Conservation (phyloP, 2,888 invertebrate species). For the Eupithecia insigniata region DNA sequence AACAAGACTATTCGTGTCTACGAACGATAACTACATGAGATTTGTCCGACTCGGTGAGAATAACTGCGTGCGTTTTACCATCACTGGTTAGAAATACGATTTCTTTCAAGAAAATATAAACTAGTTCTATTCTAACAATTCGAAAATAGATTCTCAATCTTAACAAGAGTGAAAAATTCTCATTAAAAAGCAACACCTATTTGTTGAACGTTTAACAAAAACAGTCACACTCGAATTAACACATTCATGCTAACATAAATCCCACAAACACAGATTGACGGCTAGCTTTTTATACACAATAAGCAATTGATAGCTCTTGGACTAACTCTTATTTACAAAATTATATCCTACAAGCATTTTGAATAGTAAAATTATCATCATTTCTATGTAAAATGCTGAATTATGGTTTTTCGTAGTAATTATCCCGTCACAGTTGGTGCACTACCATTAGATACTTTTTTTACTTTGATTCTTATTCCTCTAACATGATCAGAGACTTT, state of each 20-base stretch:
- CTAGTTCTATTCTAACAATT: neutral
- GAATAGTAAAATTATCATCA: neutral
- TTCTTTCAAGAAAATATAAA: neutral
- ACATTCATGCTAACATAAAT: slow-evolving; percentile 13
- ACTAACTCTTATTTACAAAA: neutral
- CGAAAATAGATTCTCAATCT: neutral
- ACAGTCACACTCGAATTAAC: slow-evolving; percentile 17
- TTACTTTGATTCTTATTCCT: too few species aligned
- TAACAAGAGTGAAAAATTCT: neutral
- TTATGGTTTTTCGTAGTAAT: neutral
- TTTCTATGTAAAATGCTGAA: neutral
- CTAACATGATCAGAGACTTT: too few species aligned
- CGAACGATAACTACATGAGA: too few species aligned
- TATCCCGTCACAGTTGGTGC: neutral
- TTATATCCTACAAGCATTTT: neutral
- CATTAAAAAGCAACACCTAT: neutral
- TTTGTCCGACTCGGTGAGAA: neutral
- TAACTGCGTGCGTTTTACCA: neutral
- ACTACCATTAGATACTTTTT: neutral
- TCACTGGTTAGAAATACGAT: too few species aligned
- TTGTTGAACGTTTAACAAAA: slow-evolving; percentile 2
- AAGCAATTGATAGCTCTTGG: neutral
- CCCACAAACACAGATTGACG: slow-evolving; percentile 22
- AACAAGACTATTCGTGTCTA: neutral
- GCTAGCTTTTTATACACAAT: slow-evolving; percentile 13